Percentiles rank a stretch among this genome's conserved stretches.
These are phyloP conservation scores for Canis aureus DNA, from an alignment of 2,113 vertebrate genomes.

Conservation along the genomic window DNA sequence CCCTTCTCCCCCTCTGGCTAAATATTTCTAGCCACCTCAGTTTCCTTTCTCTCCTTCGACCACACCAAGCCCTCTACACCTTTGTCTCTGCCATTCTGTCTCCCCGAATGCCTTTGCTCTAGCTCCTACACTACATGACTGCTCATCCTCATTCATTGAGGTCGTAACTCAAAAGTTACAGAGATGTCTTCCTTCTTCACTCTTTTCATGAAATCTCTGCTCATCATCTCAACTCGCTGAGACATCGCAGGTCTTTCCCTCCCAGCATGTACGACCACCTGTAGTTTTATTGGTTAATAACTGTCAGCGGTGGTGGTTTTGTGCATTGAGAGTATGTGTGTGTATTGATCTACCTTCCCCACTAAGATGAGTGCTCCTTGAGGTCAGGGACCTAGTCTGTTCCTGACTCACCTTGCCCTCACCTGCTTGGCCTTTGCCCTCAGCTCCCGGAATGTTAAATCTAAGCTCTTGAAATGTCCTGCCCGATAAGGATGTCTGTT, in stretches of 20 bases:
- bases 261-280: no score
- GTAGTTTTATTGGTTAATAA: background rate
- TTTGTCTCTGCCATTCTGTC: background rate
- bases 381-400: background rate
- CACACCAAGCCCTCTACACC: fast-evolving
- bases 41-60: background rate
- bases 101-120: fast-evolving
- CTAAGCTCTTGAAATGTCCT: background rate
- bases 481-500: background rate
- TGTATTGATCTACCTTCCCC: background rate
- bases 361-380: background rate
- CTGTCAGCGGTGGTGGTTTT: background rate
- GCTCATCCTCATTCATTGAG: background rate
- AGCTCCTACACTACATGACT: fast-evolving
- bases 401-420: background rate
- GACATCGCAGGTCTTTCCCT: background rate
- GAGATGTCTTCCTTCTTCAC: background rate
- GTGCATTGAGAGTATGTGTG: no score
- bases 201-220: background rate
- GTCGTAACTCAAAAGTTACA: background rate
- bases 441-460: background rate
- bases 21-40: fast-evolving
- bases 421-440: background rate
- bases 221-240: background rate
- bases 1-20: no score